A percentile compares a stretch with the other conserved stretches of the same genome.
Conservation (phyloP, 2,797 vertebrate species). For the Mus spretus region DNA sequence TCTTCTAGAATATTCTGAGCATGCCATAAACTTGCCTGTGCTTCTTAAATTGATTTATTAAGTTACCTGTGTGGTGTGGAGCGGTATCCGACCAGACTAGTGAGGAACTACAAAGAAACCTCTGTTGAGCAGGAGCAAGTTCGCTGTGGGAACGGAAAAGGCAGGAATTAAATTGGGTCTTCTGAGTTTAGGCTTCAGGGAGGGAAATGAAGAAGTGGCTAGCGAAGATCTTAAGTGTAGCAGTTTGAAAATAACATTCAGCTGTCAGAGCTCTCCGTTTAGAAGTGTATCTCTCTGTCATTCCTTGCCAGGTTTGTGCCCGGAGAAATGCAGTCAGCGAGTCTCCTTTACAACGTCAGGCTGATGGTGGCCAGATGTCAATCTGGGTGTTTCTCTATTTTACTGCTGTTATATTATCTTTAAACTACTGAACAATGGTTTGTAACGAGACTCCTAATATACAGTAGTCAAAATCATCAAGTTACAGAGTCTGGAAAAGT, state of each 20-base stretch:
- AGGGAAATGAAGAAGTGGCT: slow-evolving; percentile 18
- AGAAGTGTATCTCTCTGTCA: slow-evolving; percentile 22
- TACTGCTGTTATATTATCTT: slow-evolving; percentile 53
- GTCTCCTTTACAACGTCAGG: background rate
- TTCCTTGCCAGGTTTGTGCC: slow-evolving; percentile 20
- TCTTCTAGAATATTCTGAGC: slow-evolving; percentile 8
- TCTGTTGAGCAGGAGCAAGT: background rate
- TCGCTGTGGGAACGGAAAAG: slow-evolving; percentile 46
- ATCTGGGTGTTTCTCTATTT: slow-evolving; percentile 25
- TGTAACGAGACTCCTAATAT: background rate
- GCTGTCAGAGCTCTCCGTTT: slow-evolving; percentile 16
- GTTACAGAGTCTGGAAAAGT: slow-evolving; percentile 29
- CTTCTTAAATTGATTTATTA: slow-evolving; percentile 48
- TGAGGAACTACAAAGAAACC: background rate
- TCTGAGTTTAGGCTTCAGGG: slow-evolving; percentile 18
- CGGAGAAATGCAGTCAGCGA: background rate
- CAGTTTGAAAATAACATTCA: slow-evolving; percentile 39
- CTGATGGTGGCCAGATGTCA: slow-evolving; percentile 61
- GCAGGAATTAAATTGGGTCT: background rate
- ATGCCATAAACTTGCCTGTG: background rate
- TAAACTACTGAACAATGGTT: slow-evolving; percentile 7
- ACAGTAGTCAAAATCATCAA: slow-evolving; percentile 19
- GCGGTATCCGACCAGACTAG: background rate
- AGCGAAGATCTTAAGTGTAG: background rate
- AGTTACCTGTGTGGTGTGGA: slow-evolving; percentile 26